Evolutionary conservation across 2,113 vertebrate species (phyloP), one percentile per base, ranked within the genome.

Genomic region (Pachypanchax playfairii): DNA sequence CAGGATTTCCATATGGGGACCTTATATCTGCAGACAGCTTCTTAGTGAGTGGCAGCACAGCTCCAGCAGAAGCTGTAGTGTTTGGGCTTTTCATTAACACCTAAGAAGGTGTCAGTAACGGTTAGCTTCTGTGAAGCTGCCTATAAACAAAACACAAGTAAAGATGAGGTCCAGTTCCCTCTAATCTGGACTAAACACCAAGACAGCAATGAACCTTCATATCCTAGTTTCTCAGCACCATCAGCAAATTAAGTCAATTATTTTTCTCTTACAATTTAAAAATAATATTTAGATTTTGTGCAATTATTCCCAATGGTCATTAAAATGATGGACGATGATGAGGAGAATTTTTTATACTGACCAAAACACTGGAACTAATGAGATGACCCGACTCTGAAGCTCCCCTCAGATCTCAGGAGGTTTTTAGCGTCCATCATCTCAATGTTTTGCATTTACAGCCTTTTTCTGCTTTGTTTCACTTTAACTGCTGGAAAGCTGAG

Each of bases 11-110:
- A 54, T 75, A 69, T 39, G 73, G 64, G 10, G 61, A 61, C 56
- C 6, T 6, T 56, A 6, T 42, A 29, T 53, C 55, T 58, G 73
- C 44, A 50, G 48, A 63, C 49, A 24, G 36, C n/a, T 48, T 28
- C 57, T 53, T 0, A 25, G 68, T 54, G 57, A 80, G 75, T 73
- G 77, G 51, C 71, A 65, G 36, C 63, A 66, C 77, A 68, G 58
- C 53, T 64, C 28, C 58, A 72, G 43, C 72, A 54, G 62, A 66
- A 65, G 58, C 79, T 76, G 84, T 58, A 62, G 67, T 70, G 73
- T 67, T 65, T 49, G 48, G 61, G 55, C 76, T 82, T 88, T 90
- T 91, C 87, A 91, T 91, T 89, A 88, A 80, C 89, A 87, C 88
- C 76, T 86, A 33, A 51, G 42, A 68, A 83, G 64, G 79, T 87